Conservation (phyloP, 1,140 invertebrate genomes). For the Plodia interpunctella region DNA sequence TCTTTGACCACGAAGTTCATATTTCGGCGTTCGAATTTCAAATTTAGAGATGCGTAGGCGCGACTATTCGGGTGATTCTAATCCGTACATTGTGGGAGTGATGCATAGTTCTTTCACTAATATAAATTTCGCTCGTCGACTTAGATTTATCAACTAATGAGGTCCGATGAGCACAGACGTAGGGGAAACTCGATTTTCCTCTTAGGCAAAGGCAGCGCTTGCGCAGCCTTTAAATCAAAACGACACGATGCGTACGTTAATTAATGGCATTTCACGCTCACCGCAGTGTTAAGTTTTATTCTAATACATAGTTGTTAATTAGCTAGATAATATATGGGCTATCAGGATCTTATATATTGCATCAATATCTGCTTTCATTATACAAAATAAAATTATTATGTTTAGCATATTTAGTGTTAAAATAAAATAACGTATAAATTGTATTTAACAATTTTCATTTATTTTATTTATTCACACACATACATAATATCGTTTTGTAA, state of each 20-base stretch:
- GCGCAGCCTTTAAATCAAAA: slow-evolving; percentile 41
- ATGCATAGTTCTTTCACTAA: slow-evolving; percentile 55
- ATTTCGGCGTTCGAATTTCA: slow-evolving; percentile 59
- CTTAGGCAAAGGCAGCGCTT: slow-evolving; percentile 2
- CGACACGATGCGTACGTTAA: slow-evolving; percentile 34
- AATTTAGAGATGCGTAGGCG: slow-evolving; percentile 68
- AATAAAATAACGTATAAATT: too few species aligned
- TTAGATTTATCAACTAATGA: slow-evolving; percentile 55
- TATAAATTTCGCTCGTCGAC: slow-evolving; percentile 52
- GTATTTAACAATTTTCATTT: too few species aligned
- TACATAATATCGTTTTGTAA: too few species aligned
- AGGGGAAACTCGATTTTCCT: slow-evolving; percentile 23
- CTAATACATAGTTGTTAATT: not conserved
- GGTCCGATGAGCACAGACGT: slow-evolving; percentile 11
- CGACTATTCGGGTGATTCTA: slow-evolving; percentile 59
- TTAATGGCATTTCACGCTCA: slow-evolving; percentile 46
- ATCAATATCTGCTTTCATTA: too few species aligned
- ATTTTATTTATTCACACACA: too few species aligned
- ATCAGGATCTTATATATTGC: too few species aligned
- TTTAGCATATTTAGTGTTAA: too few species aligned
- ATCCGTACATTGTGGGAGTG: slow-evolving; percentile 59
- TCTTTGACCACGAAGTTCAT: slow-evolving; percentile 46
- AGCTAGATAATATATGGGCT: not conserved
- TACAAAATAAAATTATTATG: too few species aligned
- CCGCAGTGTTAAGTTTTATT: slow-evolving; percentile 25